Conservation (phyloP, 1,140 invertebrate species). For the Drosophila navojoa region DNA sequence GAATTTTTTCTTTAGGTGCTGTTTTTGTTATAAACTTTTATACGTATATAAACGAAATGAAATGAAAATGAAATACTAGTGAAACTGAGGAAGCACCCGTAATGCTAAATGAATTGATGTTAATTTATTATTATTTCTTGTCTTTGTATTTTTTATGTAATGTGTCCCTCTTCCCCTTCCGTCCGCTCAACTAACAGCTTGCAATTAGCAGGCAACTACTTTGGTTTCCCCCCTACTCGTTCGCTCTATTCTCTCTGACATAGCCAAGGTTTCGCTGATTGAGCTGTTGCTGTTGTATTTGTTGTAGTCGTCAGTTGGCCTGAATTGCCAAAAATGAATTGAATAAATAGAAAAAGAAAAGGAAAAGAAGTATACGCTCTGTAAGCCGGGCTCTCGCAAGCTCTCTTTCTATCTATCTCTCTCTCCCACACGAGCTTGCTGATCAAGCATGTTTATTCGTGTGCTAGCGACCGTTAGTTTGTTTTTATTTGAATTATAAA, state of each 20-base stretch:
- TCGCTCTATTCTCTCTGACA: conserved; percentile 11
- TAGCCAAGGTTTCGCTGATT: conserved; percentile 41
- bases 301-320: conserved; percentile 46
- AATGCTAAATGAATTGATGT: conserved; percentile 40
- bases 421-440: conserved; percentile 4
- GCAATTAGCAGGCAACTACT: conserved; percentile 41
- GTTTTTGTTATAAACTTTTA: conserved; percentile 54
- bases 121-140: conserved; percentile 37
- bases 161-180: conserved; percentile 18
- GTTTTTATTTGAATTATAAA: conserved; percentile 63
- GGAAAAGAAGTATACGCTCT: conserved; percentile 27
- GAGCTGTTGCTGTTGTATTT: conserved; percentile 20
- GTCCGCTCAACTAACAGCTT: conserved; percentile 1
- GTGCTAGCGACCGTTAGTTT: conserved; percentile 45
- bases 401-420: conserved; percentile 1
- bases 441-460: conserved; percentile 44
- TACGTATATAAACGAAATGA: conserved; percentile 41
- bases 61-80: conserved; percentile 62
- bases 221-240: conserved; percentile 17
- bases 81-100: conserved; percentile 54
- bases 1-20: conserved; percentile 64
- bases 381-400: conserved; percentile 29
- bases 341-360: conserved; percentile 25
- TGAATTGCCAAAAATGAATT: conserved; percentile 60
- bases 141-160: conserved; percentile 47